Base-by-base conservation (phyloP, 1,140 invertebrate species). In the Thaumetopoea pityocampa region DNA sequence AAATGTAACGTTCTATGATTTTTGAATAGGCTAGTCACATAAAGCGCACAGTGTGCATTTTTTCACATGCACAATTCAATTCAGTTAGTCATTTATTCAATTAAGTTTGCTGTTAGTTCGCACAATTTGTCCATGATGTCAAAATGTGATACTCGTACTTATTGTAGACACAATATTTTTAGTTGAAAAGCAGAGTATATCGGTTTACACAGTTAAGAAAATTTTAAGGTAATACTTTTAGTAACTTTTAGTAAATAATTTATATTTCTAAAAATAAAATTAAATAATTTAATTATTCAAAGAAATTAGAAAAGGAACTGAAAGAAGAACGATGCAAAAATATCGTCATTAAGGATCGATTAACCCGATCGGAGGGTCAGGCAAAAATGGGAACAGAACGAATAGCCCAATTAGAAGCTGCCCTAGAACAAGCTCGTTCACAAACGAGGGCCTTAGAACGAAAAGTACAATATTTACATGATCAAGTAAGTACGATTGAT, bases 221-320 rank as follows among this genome's bases (percentile, higher is more conserved):
- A n/a, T n/a, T n/a, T n/a, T n/a, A n/a, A n/a, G n/a, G 22, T 8
- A 24, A 24, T 24, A 24, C 2, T 24, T n/a, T 24, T 8, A n/a
- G n/a, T n/a, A n/a, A n/a, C n/a, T 22, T 9, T 2, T 18, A 29
- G 8, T 28, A 20, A 16, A 29, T 20, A 10, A 11, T 24, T 7
- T 19, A 11, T 5, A 22, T 22, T 12, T 27, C 6, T 18, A 12
- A 18, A 1, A 14, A n/a, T n/a, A n/a, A n/a, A n/a, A n/a, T n/a
- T n/a, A n/a, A 8, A 15, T 6, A 20, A 8, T 17, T 27, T 10
- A 22, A 9, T 11, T 14, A n/a, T 33, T 47, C 37, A 2, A 7
- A 81, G 78, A 72, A 73, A 17, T 48, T 78, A 17, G 71, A 76
- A 43, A 74, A 63, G 38, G 63, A 66, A 6, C 32, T 82, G 6